Base-by-base conservation (phyloP, 2,888 invertebrate genomes). In the Nemapogon koenigi region DNA sequence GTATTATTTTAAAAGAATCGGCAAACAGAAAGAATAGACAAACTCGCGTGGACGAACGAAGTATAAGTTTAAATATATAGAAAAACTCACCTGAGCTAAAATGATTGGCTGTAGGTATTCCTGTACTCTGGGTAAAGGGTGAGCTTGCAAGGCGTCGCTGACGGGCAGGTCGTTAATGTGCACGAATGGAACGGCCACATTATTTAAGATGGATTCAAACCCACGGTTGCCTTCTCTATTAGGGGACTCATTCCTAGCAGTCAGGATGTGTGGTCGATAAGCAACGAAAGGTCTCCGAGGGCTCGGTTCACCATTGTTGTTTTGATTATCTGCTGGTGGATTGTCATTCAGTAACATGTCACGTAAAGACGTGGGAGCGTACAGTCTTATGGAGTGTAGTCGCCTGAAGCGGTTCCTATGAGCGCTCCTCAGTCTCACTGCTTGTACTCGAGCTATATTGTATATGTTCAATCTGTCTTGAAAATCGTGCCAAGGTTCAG, bases 101-200 rank as follows among this genome's bases (percentile, higher is more conserved):
- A 78, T 73, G 27, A 78, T 76, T 1, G 78, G 78, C 49, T 76
- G 78, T 39, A 78, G 51, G 45, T 71, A 76, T 46, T 76, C 78
- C 37, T 72, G 70, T 43, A 76, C 73, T 40, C 73, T 64, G 10
- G 57, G 49, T n/a, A n/a, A n/a, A 29, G 53, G 62, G 35, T 45
- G 52, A 2, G 49, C 54, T 8, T 54, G 60, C 2, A 48, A 50
- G 2, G 65, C 66, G 4, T 51, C 46, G 18, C 59, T 57, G 2
- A 78, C 57, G 0, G 80, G 81, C n/a, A 82, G 69, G 48, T 86
- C 85, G 46, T 85, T 85, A 19, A 86, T 81, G 47, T 83, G 84
- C 49, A 87, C 81, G 8, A 81, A 59, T 2, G 85, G 85, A 49
- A 83, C 72, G 1, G 58, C 57, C 1, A 67, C 65, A 40, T 64